Percentiles rank a stretch among this genome's conserved stretches.
Evolutionary conservation across 2,888 invertebrate species (phyloP).

Genomic region (Nudaria mundana): DNA sequence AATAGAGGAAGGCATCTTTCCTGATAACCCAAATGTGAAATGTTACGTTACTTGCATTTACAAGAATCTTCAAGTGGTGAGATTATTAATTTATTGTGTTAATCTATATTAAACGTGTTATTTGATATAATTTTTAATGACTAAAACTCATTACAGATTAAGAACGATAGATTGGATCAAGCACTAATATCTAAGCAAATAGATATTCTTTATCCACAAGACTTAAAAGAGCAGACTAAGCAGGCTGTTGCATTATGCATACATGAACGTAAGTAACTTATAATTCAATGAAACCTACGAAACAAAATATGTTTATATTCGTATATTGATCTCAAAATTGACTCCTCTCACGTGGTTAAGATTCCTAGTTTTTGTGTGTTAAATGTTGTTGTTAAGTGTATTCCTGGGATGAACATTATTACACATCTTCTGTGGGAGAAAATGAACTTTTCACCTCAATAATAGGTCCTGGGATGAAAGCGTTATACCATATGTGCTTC

Average conservation of each 20-base stretch:
- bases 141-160: slow-evolving; percentile 40
- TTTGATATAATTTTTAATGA: no score
- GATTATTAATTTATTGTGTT: slow-evolving; percentile 8
- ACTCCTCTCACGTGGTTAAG: no score
- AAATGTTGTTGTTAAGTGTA: no score
- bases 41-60: slow-evolving; percentile 63
- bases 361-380: no score
- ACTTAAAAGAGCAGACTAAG: slow-evolving; percentile 52
- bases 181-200: slow-evolving; percentile 60
- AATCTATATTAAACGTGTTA: no score
- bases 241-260: slow-evolving; percentile 47
- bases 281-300: background rate
- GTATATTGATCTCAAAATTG: no score
- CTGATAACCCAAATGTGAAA: slow-evolving; percentile 58
- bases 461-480: no score
- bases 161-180: slow-evolving; percentile 56
- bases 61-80: slow-evolving; percentile 57
- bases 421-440: no score
- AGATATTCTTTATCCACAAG: slow-evolving; percentile 59
- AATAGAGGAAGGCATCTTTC: slow-evolving; percentile 61
- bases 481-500: no score
- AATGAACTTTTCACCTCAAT: no score
- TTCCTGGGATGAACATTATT: no score
- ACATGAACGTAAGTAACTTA: slow-evolving; percentile 53
- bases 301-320: no score